These are phyloP conservation scores for Sanderia malayensis DNA, from an alignment of 30 jellyfish, hydroid and myxozoan species.

Conservation along the genomic window DNA sequence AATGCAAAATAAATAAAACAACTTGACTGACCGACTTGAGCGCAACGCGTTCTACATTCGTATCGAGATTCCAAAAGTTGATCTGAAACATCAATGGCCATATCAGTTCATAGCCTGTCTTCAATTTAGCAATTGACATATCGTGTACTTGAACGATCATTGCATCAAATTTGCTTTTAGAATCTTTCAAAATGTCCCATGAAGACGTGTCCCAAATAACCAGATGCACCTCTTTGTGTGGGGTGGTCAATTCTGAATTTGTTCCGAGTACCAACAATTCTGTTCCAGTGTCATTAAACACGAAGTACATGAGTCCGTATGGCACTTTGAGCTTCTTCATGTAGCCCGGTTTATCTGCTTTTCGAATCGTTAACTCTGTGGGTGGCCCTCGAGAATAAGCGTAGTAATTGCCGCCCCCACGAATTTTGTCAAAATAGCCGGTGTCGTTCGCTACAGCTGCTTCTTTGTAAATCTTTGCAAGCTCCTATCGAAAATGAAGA, in stretches of 20 bases:
- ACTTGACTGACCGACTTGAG: constrained; percentile 56
- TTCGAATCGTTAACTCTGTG: constrained; percentile 38
- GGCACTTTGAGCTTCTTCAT: constrained; percentile 45
- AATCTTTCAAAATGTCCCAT: constrained; percentile 49
- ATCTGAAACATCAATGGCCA: constrained; percentile 84
- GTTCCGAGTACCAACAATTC: constrained; percentile 36
- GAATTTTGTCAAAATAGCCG: constrained; percentile 52
- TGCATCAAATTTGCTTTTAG: constrained; percentile 49
- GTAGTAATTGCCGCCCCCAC: constrained; percentile 60
- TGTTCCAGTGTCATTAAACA: constrained; percentile 40
- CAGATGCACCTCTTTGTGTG: constrained; percentile 48
- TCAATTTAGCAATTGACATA: constrained; percentile 8
- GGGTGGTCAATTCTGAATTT: constrained; percentile 30
- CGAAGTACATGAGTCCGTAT: constrained; percentile 17
- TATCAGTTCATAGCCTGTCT: constrained; percentile 63
- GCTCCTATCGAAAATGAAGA: constrained; percentile 21
- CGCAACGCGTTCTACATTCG: constrained; percentile 75
- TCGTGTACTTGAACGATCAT: constrained; percentile 38
- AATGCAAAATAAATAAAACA: no score
- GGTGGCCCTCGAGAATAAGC: constrained; percentile 57
- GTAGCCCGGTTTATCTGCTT: constrained; percentile 31
- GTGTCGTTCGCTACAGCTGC: constrained; percentile 12
- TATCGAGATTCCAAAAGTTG: constrained; percentile 73
- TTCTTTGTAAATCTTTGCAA: constrained; percentile 40
- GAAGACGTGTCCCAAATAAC: constrained; percentile 56